These are phyloP conservation scores for Todiramphus saurophagus DNA, from an alignment of 2,113 vertebrate species.

Conservation along the genomic window DNA sequence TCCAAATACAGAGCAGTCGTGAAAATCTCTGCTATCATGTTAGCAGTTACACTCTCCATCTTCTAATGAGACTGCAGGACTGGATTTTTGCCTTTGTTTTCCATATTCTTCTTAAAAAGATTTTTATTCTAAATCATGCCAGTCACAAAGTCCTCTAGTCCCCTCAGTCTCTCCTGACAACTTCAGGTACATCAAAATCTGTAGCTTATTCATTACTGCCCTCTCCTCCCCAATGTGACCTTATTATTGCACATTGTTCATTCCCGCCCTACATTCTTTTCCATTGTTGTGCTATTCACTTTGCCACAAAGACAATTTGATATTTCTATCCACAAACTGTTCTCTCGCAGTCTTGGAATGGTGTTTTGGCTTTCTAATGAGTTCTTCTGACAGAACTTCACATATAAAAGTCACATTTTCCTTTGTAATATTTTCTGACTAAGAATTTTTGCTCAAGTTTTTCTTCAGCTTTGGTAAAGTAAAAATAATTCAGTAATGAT, in stretches of 20 bases:
- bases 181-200: not conserved
- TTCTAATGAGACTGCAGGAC: not conserved
- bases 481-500: not conserved
- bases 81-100: not conserved
- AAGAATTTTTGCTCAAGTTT: not conserved
- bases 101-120: not conserved
- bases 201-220: not conserved
- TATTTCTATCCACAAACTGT: not conserved
- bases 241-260: not conserved
- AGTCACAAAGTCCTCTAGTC: not conserved
- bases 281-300: not conserved
- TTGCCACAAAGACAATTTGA: not conserved
- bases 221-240: not conserved
- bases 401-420: not conserved
- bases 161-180: not conserved
- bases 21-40: not conserved
- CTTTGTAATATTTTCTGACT: not conserved
- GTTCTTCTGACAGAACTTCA: not conserved
- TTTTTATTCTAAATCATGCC: not conserved
- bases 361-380: not conserved
- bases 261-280: accelerated
- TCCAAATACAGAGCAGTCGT: not conserved
- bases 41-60: not conserved
- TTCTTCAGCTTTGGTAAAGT: not conserved
- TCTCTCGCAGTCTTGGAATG: not conserved